These are phyloP conservation scores for Tetramorium bicarinatum DNA, from an alignment of 2,888 invertebrate species.

Conservation along the genomic window DNA sequence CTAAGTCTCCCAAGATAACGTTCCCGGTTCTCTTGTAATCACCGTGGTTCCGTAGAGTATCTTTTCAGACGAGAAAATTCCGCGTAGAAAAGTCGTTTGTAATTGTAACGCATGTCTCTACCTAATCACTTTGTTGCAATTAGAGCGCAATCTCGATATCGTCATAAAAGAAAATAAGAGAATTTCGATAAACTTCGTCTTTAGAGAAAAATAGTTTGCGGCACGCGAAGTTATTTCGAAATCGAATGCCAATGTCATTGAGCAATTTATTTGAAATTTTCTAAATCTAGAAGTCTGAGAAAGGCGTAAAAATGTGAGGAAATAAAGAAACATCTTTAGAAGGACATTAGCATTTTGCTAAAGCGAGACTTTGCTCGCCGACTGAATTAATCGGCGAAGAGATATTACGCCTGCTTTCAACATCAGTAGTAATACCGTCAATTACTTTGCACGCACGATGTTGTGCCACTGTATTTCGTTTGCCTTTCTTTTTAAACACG, in stretches of 20 bases:
- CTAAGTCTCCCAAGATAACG: background rate
- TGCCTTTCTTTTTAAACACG: background rate
- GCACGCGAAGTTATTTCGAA: slow-evolving; percentile 24
- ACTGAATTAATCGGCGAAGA: background rate
- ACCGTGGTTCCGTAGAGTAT: background rate
- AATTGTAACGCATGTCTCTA: background rate
- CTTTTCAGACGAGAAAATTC: background rate
- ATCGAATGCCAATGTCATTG: background rate
- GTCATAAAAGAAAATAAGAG: background rate
- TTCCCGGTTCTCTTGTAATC: background rate
- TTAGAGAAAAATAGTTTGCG: background rate
- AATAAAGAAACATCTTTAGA: background rate
- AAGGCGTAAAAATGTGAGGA: background rate
- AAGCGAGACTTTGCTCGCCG: background rate
- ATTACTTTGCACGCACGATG: background rate
- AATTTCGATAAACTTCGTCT: background rate
- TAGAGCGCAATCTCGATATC: background rate
- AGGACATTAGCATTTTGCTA: background rate
- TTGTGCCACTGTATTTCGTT: background rate
- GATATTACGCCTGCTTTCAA: background rate
- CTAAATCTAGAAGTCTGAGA: background rate
- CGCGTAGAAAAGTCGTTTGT: background rate
- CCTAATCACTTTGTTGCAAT: background rate
- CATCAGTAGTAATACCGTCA: background rate
- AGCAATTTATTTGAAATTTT: slow-evolving; percentile 30